These are phyloP conservation scores for Aethes cnicana DNA, from an alignment of 2,888 invertebrate species.

Conservation along the genomic window DNA sequence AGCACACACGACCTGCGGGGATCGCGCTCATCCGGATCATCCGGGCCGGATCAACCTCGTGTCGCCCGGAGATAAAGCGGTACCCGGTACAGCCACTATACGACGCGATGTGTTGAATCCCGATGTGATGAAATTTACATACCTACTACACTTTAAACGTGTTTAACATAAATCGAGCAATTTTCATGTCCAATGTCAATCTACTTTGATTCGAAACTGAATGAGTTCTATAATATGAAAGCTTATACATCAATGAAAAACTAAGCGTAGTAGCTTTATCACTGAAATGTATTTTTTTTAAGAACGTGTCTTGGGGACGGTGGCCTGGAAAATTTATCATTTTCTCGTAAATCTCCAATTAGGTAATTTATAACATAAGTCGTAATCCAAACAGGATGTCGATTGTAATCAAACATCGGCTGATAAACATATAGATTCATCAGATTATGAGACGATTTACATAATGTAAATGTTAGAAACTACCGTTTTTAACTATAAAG, in stretches of 20 bases:
- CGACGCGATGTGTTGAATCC: conserved; percentile 14
- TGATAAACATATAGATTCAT: conserved; percentile 20
- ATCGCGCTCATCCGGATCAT: conserved; percentile 76
- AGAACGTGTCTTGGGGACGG: no score
- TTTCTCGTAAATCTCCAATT: no score
- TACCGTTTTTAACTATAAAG: conserved; percentile 63
- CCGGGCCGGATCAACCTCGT: conserved; percentile 73
- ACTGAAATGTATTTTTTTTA: no score
- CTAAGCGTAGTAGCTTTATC: no score
- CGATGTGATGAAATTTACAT: conserved; percentile 25
- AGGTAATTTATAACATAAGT: conserved; percentile 12
- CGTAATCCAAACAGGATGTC: conserved; percentile 45
- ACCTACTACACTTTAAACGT: conserved; percentile 1
- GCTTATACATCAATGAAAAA: no score
- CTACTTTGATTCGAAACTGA: no score
- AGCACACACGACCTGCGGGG: conserved; percentile 52
- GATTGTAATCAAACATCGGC: conserved; percentile 48
- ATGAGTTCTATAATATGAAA: no score
- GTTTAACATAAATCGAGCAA: no score
- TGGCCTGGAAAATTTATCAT: no score
- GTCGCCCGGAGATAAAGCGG: conserved; percentile 76
- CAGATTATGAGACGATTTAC: conserved; percentile 43
- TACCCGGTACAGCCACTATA: conserved; percentile 29
- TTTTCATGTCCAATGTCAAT: no score
- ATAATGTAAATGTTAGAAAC: conserved; percentile 50